Conservation (phyloP, 2,113 vertebrate species). For the Epinephelus cyanopodus region DNA sequence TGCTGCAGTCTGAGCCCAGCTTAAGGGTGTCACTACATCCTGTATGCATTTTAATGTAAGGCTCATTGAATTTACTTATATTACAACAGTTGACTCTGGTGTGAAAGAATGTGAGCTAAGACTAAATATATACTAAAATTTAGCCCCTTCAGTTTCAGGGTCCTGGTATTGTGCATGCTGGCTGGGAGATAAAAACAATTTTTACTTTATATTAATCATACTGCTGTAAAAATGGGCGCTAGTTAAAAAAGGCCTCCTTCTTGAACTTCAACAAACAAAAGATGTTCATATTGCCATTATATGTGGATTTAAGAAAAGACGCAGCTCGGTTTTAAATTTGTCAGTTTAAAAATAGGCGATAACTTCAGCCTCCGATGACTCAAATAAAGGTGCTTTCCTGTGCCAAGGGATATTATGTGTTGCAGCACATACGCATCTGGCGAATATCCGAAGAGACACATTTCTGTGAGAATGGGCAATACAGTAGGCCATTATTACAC, state of each 20-base stretch:
- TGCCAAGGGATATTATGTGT: constrained; percentile 62
- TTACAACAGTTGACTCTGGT: background rate
- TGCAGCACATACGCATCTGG: constrained; percentile 63
- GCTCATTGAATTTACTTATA: background rate
- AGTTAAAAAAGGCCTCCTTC: background rate
- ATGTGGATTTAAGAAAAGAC: constrained; percentile 1
- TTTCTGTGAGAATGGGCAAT: constrained; percentile 64
- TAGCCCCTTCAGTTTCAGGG: background rate
- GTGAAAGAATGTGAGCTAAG: background rate
- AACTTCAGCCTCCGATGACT: constrained; percentile 36
- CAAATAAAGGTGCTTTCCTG: constrained; percentile 40
- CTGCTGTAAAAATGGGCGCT: background rate
- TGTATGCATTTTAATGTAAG: background rate
- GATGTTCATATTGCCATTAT: background rate
- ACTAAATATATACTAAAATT: background rate
- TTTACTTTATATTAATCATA: background rate
- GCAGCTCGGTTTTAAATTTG: constrained; percentile 19
- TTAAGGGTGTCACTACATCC: background rate
- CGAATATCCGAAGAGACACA: constrained; percentile 57
- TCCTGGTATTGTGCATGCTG: background rate
- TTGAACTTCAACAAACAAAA: background rate
- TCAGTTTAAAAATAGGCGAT: constrained; percentile 37
- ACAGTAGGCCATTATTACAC: constrained; percentile 69
- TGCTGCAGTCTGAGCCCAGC: no score
- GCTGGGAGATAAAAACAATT: background rate